A percentile compares a stretch with the other conserved stretches of the same genome.
Evolutionary conservation across 1,140 invertebrate genomes (phyloP).

Genomic region (Penaeus indicus): DNA sequence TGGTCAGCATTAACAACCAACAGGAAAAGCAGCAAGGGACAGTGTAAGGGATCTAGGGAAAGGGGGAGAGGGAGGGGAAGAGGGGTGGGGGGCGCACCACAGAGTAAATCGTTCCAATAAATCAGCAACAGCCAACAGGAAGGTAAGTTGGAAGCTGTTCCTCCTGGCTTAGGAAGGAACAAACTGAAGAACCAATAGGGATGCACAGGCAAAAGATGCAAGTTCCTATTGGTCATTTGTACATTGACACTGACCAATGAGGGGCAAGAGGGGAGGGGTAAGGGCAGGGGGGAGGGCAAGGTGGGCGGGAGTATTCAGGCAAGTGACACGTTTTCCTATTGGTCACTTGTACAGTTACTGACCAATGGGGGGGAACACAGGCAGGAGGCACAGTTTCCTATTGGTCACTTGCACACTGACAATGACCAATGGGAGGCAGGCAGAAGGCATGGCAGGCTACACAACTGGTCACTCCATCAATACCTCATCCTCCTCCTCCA

Average conservation of each 20-base stretch:
- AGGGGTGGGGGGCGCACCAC: neutral
- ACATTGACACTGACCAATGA: constrained; percentile 45
- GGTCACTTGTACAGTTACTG: constrained; percentile 17
- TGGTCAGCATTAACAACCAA: constrained; percentile 31
- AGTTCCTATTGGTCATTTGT: constrained; percentile 46
- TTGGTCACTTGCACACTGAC: constrained; percentile 51
- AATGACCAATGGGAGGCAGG: constrained; percentile 54
- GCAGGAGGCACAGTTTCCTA: constrained; percentile 42
- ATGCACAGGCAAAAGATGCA: constrained; percentile 43
- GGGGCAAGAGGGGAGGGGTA: neutral
- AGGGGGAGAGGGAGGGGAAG: too few relatives aligned
- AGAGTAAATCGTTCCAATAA: constrained; percentile 40
- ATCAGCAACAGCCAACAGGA: constrained; percentile 48
- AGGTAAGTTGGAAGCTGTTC: constrained; percentile 36
- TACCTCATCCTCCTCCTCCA: constrained; percentile 84
- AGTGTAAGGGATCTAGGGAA: too few relatives aligned
- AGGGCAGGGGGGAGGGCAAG: too few relatives aligned
- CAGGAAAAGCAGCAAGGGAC: constrained; percentile 40
- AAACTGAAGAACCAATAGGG: constrained; percentile 35
- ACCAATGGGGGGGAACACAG: constrained; percentile 20
- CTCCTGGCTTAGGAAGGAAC: constrained; percentile 17
- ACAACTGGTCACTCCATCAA: constrained; percentile 74
- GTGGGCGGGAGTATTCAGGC: neutral
- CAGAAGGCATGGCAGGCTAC: constrained; percentile 67
- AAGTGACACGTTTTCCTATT: constrained; percentile 20